These are phyloP conservation scores for Dichetophora obliterata DNA, from an alignment of 2,888 invertebrate genomes.

Conservation along the genomic window DNA sequence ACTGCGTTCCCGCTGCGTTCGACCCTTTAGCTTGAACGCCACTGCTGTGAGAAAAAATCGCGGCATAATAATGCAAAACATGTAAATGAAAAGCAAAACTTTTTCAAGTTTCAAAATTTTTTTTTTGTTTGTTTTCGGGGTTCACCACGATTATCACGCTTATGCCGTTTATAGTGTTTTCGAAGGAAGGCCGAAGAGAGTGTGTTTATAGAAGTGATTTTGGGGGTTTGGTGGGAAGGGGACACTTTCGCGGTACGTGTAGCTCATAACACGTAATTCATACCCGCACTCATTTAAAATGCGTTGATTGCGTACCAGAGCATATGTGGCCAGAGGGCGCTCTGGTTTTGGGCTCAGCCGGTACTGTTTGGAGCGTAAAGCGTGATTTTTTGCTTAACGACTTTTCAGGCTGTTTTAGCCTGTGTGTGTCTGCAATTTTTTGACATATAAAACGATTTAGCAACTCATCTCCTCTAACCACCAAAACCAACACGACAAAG, in stretches of 20 bases:
- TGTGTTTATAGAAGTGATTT: background rate
- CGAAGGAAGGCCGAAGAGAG: background rate
- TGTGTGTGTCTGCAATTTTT: background rate
- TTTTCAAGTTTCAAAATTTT: slow-evolving; percentile 9
- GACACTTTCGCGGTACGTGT: background rate
- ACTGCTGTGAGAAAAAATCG: background rate
- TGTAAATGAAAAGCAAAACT: slow-evolving; percentile 24
- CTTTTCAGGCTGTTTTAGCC: background rate
- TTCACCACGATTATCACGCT: slow-evolving; percentile 11
- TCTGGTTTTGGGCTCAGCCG: background rate
- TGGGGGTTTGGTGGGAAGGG: no score
- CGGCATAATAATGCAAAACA: slow-evolving; percentile 5
- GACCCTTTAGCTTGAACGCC: slow-evolving; percentile 1
- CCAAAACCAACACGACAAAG: background rate
- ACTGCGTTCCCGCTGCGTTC: slow-evolving; percentile 31
- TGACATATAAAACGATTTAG: background rate
- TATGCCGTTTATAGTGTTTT: background rate
- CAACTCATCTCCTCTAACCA: background rate
- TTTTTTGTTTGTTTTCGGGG: background rate
- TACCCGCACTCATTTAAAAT: background rate
- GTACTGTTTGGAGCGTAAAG: background rate
- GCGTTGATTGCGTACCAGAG: background rate
- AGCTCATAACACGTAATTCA: background rate
- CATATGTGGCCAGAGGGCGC: slow-evolving; percentile 16
- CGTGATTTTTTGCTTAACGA: slow-evolving; percentile 8